Evolutionary conservation across 2,113 vertebrate species (phyloP).

Genomic region (Chaetorhynchus papuensis): DNA sequence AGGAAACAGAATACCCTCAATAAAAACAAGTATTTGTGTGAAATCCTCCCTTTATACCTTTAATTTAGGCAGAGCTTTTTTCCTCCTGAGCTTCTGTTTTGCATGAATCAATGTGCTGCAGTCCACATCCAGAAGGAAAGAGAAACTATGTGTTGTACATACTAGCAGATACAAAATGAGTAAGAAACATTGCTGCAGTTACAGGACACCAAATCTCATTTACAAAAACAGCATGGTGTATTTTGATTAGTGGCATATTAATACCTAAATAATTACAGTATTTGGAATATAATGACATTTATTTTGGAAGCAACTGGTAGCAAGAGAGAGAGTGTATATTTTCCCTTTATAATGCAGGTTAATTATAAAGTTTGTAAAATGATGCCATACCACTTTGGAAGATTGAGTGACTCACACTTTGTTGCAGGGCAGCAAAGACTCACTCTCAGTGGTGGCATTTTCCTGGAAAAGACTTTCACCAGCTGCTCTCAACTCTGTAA

Average conservation of each 20-base stretch:
- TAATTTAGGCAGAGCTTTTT: neutral
- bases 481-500: neutral
- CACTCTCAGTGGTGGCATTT: neutral
- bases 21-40: conserved; percentile 4
- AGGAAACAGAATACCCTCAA: neutral
- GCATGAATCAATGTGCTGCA: neutral
- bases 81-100: neutral
- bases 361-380: neutral
- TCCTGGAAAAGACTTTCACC: neutral
- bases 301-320: neutral
- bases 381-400: neutral
- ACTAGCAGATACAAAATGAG: neutral
- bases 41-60: neutral
- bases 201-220: neutral
- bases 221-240: neutral
- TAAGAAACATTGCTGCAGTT: neutral
- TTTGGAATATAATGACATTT: neutral
- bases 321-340: neutral
- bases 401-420: neutral
- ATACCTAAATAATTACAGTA: neutral
- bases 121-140: neutral
- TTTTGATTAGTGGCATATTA: neutral
- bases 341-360: neutral
- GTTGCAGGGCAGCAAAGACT: neutral
- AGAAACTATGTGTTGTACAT: neutral